These are phyloP conservation scores for Gracilinanus agilis DNA, from an alignment of 2,113 vertebrate genomes.

Conservation along the genomic window DNA sequence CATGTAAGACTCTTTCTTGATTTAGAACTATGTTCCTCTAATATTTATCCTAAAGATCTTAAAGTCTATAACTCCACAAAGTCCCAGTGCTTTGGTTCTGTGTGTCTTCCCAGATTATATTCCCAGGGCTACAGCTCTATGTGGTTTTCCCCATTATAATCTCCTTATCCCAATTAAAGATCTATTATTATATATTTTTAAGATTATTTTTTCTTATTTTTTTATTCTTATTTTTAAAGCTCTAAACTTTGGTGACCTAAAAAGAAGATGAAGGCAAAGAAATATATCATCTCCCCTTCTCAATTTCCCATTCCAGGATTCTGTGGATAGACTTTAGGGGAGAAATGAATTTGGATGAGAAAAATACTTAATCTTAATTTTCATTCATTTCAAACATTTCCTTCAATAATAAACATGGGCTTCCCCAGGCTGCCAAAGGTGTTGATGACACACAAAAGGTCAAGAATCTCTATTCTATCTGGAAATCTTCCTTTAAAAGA, in stretches of 20 bases:
- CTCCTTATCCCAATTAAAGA: too few species aligned
- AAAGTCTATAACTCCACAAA: not conserved
- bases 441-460: not conserved
- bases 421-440: not conserved
- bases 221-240: too few species aligned
- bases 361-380: not conserved
- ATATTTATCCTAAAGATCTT: not conserved
- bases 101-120: too few species aligned
- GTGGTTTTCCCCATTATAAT: too few species aligned
- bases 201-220: too few species aligned
- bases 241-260: not conserved
- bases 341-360: not conserved
- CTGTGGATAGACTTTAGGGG: not conserved
- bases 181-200: too few species aligned
- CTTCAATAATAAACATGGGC: not conserved
- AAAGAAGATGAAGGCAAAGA: constrained; percentile 47
- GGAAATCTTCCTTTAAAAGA: not conserved
- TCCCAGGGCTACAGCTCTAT: too few species aligned
- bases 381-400: not conserved
- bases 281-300: not conserved
- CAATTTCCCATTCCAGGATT: not conserved
- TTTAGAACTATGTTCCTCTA: not conserved
- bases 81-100: too few species aligned
- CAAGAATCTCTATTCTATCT: constrained; percentile 12
- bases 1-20: not conserved